Conservation (phyloP, 2,113 vertebrate genomes). For the Meriones unguiculatus region DNA sequence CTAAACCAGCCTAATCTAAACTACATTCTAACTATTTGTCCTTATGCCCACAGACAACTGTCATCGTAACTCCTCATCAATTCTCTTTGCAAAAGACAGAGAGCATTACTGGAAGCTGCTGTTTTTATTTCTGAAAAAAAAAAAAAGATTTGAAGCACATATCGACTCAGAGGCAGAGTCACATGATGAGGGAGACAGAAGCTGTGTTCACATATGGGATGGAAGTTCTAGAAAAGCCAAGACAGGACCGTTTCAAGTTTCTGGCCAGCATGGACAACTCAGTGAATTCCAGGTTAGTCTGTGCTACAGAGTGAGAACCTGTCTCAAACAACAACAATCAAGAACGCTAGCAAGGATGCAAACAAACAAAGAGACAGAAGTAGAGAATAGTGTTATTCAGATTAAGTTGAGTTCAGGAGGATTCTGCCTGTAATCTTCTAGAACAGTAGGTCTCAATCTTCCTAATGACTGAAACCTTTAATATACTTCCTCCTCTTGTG, state of each 20-base stretch:
- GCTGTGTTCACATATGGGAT: no score
- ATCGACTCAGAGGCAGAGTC: not conserved
- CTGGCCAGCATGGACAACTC: no score
- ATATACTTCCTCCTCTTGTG: not conserved
- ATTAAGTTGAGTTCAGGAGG: not conserved
- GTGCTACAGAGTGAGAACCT: not conserved
- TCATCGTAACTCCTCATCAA: not conserved
- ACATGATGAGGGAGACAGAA: not conserved
- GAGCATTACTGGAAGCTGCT: not conserved
- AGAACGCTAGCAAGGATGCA: not conserved
- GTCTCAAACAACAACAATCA: not conserved
- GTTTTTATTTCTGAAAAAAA: not conserved
- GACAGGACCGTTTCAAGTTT: not conserved
- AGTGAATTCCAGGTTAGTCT: no score
- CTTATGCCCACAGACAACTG: not conserved
- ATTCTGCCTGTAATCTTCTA: not conserved
- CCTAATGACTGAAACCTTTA: not conserved
- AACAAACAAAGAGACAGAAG: not conserved
- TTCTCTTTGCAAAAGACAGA: not conserved
- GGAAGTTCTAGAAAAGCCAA: not conserved
- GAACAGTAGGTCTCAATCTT: not conserved
- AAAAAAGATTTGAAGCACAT: not conserved
- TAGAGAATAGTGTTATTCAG: not conserved
- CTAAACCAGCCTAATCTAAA: not conserved
- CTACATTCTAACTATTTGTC: not conserved